phyloP scores from a whole-genome alignment of 2,797 vertebrate genomes.

The Dallia pectoralis region DNA sequence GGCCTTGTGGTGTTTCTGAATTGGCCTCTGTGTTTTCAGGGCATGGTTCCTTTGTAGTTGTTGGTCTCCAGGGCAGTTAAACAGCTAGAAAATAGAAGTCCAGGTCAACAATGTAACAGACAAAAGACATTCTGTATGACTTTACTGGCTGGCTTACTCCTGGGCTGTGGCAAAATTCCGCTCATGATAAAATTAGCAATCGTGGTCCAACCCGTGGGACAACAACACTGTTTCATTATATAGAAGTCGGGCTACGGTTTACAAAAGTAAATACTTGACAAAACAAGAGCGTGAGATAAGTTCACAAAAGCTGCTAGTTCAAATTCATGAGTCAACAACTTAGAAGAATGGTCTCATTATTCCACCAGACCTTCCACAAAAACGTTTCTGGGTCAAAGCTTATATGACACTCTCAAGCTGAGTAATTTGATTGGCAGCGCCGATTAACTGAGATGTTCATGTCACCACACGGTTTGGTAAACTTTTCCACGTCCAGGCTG shows the following conservation, averaged over 20 bases:
- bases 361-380: no score
- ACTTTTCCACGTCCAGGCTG: no score
- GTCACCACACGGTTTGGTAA: no score
- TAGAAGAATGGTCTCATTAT: no score
- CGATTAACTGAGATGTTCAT: no score
- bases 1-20: neutral
- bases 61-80: neutral
- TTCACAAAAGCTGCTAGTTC: no score
- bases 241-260: neutral
- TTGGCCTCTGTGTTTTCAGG: neutral
- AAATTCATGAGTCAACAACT: no score
- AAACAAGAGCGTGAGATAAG: neutral
- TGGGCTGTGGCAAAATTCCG: neutral
- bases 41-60: slow-evolving; percentile 10
- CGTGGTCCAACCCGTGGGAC: neutral
- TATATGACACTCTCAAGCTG: no score
- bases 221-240: neutral
- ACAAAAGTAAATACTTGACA: neutral
- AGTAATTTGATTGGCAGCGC: no score
- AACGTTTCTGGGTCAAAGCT: no score
- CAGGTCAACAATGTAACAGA: neutral
- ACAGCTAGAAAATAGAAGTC: slow-evolving; percentile 2
- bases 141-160: slow-evolving; percentile 9
- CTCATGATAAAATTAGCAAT: neutral
- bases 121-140: slow-evolving; percentile 9